phyloP scores from a whole-genome alignment of 2,888 invertebrate species.

The Volucella zonaria region DNA sequence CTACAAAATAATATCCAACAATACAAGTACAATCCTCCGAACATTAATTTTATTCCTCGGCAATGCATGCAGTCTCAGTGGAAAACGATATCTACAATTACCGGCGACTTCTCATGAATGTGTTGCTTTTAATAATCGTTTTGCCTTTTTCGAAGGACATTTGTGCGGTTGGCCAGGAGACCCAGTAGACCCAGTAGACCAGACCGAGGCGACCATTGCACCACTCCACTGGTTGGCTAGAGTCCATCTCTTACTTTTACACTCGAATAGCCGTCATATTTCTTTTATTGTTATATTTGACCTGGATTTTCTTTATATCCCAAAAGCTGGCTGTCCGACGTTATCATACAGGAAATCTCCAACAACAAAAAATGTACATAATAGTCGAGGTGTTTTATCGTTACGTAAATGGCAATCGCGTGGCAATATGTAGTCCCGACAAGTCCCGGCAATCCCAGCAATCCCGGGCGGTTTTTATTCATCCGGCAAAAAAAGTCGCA shows the following conservation, averaged over 20 bases:
- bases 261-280: constrained; percentile 48
- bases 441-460: not conserved
- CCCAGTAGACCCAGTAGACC: no score
- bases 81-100: constrained; percentile 48
- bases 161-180: constrained; percentile 11
- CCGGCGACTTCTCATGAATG: constrained; percentile 33
- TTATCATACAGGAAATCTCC: constrained; percentile 68
- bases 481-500: constrained; percentile 49
- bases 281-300: constrained; percentile 67
- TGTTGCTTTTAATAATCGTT: constrained; percentile 54
- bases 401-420: constrained; percentile 66
- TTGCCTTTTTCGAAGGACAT: constrained; percentile 57
- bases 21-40: constrained; percentile 1
- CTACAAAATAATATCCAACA: not conserved
- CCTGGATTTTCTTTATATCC: constrained; percentile 63
- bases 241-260: constrained; percentile 30
- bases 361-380: constrained; percentile 52
- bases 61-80: constrained; percentile 9
- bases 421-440: constrained; percentile 41
- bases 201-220: no score
- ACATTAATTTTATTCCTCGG: not conserved
- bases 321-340: constrained; percentile 55
- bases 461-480: constrained; percentile 53
- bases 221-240: not conserved
- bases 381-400: constrained; percentile 65